Evolutionary conservation across 2,888 invertebrate species (phyloP), one percentile per base, ranked within the genome.

Genomic region (Thecophora atra): DNA sequence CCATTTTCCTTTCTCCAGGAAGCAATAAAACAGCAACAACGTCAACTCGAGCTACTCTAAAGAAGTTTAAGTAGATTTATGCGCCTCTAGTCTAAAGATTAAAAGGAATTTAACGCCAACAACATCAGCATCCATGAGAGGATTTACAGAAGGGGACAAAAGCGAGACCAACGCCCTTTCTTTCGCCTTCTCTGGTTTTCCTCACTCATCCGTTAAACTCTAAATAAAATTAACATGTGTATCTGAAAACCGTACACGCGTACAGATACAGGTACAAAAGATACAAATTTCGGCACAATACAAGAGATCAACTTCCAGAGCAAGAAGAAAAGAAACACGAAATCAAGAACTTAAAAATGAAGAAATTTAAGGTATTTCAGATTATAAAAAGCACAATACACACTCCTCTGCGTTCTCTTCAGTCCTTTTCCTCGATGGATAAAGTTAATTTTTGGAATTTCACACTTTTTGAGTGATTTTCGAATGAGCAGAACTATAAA

Each of bases 401-500:
- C 8, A 63, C 63, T 11, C 13, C 37, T 2, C 37, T 37, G 6
- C 3, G 42, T 37, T 19, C 54, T n/a, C n/a, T 37, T 21, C 6
- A 28, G 15, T 58, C 24, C 7, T 17, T 28, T 1, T 24, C 24
- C 11, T 15, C 13, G 17, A 15, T 24, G 44, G 44, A 58, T 47
- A 30, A 37, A n/a, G 37, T 51, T 63, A n/a, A 21, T 70, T 70
- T 63, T 51, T 19, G 37, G 70, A 70, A 70, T 62, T 70, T 70
- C 70, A 62, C 70, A 63, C 70, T 70, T 58, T 44, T 58, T 60
- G 68, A 69, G 68, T 69, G 68, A 58, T 69, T 69, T 69, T 58
- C 44, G 60, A 69, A 69, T 58, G 58, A 60, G 44, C 56, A 37
- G 58, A 69, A 56, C 56, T 56, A 56, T 21, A n/a, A 26, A 21